A percentile compares a stretch with the other conserved stretches of the same genome.
Conservation (phyloP, 2,113 vertebrate species). For the Ptychochromis oligacanthus region DNA sequence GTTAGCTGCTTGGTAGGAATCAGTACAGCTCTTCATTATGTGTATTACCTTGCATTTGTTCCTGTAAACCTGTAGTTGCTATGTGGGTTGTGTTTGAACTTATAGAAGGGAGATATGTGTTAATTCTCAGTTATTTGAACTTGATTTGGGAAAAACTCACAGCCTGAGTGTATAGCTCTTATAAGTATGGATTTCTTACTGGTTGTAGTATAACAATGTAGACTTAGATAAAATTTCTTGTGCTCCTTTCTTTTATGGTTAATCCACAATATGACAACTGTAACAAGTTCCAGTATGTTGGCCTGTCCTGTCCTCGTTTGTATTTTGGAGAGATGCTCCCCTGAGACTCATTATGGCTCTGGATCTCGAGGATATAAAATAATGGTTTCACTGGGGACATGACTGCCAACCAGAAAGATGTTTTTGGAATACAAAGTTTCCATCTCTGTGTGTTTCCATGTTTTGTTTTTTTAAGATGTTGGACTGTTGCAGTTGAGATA, state of each 20-base stretch:
- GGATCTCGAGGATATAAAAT: conserved; percentile 68
- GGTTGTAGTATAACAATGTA: not conserved
- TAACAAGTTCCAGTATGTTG: conserved; percentile 39
- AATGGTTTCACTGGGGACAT: conserved; percentile 62
- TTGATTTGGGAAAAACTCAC: not conserved
- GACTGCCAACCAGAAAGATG: conserved; percentile 26
- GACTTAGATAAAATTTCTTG: not conserved
- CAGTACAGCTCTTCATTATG: not conserved
- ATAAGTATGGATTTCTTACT: not conserved
- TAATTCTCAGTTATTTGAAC: not conserved
- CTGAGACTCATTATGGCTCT: conserved; percentile 57
- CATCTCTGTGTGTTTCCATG: not conserved
- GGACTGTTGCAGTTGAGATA: conserved; percentile 14
- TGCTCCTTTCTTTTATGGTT: conserved; percentile 13
- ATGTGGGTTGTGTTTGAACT: not conserved
- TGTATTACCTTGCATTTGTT: not conserved
- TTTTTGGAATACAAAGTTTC: conserved; percentile 33
- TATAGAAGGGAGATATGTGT: not conserved
- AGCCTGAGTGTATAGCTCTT: not conserved
- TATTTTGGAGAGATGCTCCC: conserved; percentile 34
- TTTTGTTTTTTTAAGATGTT: conserved; percentile 29
- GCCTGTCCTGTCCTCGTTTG: conserved; percentile 16
- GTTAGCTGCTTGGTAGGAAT: not conserved
- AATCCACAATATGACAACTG: conserved; percentile 23
- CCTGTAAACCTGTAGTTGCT: not conserved